Percentiles rank a stretch among this genome's conserved stretches.
phyloP scores from a whole-genome alignment of 2,113 vertebrate genomes.

The Rhynchopsitta pachyrhyncha region DNA sequence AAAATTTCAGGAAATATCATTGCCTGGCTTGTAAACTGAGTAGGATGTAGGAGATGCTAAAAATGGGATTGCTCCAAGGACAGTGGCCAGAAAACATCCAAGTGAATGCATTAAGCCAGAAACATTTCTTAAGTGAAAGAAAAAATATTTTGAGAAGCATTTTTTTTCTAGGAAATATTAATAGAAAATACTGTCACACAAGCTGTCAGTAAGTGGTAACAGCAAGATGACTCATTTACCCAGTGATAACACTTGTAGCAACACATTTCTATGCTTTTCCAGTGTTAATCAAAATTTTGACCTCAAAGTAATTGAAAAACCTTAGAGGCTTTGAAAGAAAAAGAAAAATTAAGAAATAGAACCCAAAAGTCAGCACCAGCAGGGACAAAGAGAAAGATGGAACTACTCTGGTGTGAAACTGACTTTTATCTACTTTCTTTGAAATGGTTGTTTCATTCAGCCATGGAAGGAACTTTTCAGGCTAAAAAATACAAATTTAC shows the following conservation, averaged over 20 bases:
- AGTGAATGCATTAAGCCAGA: neutral
- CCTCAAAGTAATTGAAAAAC: slow-evolving; percentile 10
- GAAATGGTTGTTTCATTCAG: neutral
- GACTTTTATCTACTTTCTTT: slow-evolving; percentile 2
- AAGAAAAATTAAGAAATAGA: neutral
- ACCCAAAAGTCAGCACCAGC: neutral
- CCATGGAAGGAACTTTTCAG: neutral
- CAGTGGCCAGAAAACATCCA: neutral
- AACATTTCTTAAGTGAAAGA: neutral
- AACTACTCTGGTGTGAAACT: slow-evolving; percentile 10
- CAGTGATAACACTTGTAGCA: neutral
- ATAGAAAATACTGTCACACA: neutral
- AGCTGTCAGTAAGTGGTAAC: neutral
- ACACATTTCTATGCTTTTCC: neutral
- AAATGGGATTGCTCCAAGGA: neutral
- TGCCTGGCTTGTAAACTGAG: neutral
- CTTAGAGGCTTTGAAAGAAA: neutral
- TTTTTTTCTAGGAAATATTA: neutral
- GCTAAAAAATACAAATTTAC: neutral
- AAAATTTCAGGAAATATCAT: neutral
- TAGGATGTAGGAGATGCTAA: neutral
- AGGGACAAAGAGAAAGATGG: neutral
- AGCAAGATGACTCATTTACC: neutral
- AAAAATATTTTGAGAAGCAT: neutral
- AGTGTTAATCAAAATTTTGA: neutral